Evolutionary conservation across 2,888 invertebrate genomes (phyloP).

Genomic region (Mythimna albipuncta): DNA sequence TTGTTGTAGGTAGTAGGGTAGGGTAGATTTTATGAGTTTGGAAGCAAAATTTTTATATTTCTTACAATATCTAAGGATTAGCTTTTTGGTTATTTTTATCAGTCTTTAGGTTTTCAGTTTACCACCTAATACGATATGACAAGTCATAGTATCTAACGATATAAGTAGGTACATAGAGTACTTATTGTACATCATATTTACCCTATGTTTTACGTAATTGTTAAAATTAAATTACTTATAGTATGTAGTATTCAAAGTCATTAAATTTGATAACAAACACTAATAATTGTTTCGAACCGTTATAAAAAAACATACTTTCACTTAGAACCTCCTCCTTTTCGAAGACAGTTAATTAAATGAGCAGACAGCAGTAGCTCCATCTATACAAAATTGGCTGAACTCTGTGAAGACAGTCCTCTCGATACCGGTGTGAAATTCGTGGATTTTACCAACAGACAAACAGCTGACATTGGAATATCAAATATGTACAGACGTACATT

Average conservation of each 20-base stretch:
- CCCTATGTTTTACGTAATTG: too few relatives aligned
- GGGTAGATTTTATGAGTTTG: not conserved
- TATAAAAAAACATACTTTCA: too few relatives aligned
- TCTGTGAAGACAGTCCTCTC: not conserved
- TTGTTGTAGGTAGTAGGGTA: not conserved
- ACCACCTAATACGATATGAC: too few relatives aligned
- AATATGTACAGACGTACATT: too few relatives aligned
- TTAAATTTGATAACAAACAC: too few relatives aligned
- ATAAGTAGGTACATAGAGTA: not conserved
- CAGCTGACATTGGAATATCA: not conserved
- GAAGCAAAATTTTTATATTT: not conserved
- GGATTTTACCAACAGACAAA: not conserved
- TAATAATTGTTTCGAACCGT: too few relatives aligned
- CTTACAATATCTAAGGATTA: not conserved
- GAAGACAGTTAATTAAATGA: not conserved
- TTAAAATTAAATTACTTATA: too few relatives aligned
- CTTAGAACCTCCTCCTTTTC: too few relatives aligned
- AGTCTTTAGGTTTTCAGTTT: not conserved
- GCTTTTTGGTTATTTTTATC: not conserved
- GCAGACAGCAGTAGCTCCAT: slow-evolving; percentile 11
- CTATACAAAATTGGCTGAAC: slow-evolving; percentile 16
- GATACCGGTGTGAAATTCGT: not conserved
- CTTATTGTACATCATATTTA: not conserved
- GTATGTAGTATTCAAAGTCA: too few relatives aligned
- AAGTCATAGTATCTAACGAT: not conserved